phyloP scores from a whole-genome alignment of 2,113 vertebrate species.

The Gallinago media region DNA sequence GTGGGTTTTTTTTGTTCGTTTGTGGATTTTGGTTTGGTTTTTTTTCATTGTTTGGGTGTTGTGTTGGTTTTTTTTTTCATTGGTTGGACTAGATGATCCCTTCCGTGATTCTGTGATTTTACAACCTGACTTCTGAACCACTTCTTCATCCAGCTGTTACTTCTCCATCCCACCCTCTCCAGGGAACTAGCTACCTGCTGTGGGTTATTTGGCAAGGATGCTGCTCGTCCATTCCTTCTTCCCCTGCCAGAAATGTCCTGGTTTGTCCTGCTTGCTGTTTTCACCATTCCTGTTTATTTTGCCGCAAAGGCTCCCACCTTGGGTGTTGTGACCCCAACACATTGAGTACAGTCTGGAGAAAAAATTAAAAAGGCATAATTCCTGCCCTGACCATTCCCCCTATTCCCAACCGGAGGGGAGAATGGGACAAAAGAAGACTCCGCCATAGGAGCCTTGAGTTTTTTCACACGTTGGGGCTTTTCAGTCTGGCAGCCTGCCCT shows the following conservation, averaged over 20 bases:
- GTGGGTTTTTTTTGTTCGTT: too few species aligned
- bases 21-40: too few species aligned
- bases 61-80: too few species aligned
- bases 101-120: background rate
- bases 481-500: background rate
- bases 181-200: background rate
- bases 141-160: background rate
- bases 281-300: background rate
- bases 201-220: background rate
- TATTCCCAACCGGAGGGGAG: background rate
- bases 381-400: background rate
- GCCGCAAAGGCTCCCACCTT: fast-evolving
- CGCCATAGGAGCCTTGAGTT: background rate
- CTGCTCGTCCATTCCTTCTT: background rate
- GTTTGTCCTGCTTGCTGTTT: background rate
- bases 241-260: background rate
- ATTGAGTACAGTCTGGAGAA: background rate
- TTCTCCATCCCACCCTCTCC: background rate
- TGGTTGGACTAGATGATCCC: too few species aligned
- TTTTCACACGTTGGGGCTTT: background rate
- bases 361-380: background rate
- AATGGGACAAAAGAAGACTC: slow-evolving; percentile 12
- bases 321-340: background rate
- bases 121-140: background rate
- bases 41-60: too few species aligned